These are phyloP conservation scores for Thecocarcelia acutangulata DNA, from an alignment of 2,888 invertebrate species.

Conservation along the genomic window DNA sequence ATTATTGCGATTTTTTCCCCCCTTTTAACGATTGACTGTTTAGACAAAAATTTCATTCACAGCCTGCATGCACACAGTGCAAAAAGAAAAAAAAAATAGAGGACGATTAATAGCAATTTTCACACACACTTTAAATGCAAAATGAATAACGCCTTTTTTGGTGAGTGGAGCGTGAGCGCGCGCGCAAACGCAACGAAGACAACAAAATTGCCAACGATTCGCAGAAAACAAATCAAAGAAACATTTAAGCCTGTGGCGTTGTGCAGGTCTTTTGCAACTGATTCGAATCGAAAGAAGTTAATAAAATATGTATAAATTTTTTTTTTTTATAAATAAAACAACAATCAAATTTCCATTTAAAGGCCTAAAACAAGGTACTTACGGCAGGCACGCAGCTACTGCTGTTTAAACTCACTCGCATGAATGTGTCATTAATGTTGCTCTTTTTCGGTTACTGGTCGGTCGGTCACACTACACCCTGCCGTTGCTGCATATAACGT, in stretches of 20 bases:
- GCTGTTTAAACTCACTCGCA: constrained; percentile 4
- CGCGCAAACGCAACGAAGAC: constrained; percentile 1
- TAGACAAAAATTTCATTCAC: constrained; percentile 34
- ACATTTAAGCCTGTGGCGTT: constrained; percentile 62
- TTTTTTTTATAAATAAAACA: constrained; percentile 5
- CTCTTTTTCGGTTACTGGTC: constrained; percentile 16
- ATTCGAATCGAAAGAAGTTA: background rate
- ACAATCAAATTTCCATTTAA: constrained; percentile 56
- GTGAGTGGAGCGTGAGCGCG: background rate
- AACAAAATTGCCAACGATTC: constrained; percentile 24
- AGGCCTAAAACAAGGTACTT: constrained; percentile 46
- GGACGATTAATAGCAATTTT: constrained; percentile 26
- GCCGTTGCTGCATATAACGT: constrained; percentile 50
- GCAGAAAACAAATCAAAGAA: constrained; percentile 50
- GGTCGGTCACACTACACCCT: background rate
- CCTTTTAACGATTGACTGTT: constrained; percentile 8
- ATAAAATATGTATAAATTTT: background rate
- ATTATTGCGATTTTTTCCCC: background rate
- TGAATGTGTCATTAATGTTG: constrained; percentile 23
- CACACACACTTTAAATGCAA: constrained; percentile 21
- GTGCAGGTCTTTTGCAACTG: constrained; percentile 23
- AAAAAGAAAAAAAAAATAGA: background rate
- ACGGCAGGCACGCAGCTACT: too few species aligned
- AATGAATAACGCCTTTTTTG: constrained; percentile 31
- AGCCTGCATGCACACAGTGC: constrained; percentile 6